Percentiles rank a stretch among this genome's conserved stretches.
These are phyloP conservation scores for Elaphurus davidianus DNA, from an alignment of 2,113 vertebrate genomes.

Conservation along the genomic window DNA sequence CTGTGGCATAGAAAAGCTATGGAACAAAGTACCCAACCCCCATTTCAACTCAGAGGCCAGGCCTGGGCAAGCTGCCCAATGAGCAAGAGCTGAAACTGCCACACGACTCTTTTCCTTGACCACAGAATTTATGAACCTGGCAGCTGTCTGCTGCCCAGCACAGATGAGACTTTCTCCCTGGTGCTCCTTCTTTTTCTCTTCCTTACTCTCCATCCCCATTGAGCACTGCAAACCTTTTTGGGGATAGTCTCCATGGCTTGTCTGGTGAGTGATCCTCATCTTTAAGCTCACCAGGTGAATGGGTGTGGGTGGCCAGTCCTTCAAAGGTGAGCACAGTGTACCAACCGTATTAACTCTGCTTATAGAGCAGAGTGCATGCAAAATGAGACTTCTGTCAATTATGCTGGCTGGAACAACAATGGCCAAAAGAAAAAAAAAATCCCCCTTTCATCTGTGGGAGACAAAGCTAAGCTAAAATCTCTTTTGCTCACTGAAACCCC, in stretches of 20 bases:
- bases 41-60: not conserved
- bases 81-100: constrained; percentile 30
- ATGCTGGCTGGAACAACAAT: not conserved
- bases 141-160: not conserved
- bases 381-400: constrained; percentile 33
- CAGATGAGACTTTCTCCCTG: not conserved
- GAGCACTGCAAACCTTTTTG: not conserved
- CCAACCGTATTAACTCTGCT: not conserved
- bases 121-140: constrained; percentile 28
- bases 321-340: not conserved
- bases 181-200: constrained; percentile 7
- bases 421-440: not conserved
- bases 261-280: constrained; percentile 30
- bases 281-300: constrained; percentile 24
- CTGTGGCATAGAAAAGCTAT: constrained; percentile 26
- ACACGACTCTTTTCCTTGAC: not conserved
- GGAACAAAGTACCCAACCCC: not conserved
- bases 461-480: not conserved
- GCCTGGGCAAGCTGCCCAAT: not conserved
- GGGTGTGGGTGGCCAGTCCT: not conserved
- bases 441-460: not conserved
- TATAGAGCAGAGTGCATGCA: not conserved
- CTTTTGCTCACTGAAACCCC: constrained; percentile 18
- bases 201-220: not conserved
- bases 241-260: not conserved